Conservation (phyloP, 2,113 vertebrate species). For the Axis porcinus region DNA sequence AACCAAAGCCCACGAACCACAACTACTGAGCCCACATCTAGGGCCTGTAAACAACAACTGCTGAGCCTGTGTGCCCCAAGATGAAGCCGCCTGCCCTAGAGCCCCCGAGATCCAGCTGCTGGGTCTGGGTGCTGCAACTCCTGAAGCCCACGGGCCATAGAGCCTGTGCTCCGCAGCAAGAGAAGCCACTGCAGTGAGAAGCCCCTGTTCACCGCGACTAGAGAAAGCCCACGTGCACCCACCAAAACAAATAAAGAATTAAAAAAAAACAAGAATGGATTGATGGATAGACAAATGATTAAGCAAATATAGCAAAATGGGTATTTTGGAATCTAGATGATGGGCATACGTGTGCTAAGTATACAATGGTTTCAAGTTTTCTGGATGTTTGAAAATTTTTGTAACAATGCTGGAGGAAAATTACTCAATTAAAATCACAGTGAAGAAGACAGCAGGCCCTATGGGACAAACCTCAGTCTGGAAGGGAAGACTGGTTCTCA, state of each 20-base stretch:
- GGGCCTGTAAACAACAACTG: neutral
- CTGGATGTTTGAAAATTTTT: neutral
- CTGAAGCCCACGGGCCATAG: rapidly evolving
- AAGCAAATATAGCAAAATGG: neutral
- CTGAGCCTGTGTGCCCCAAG: neutral
- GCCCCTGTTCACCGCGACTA: neutral
- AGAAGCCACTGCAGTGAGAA: neutral
- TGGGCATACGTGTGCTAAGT: neutral
- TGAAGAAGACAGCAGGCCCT: neutral
- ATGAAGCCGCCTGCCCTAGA: neutral
- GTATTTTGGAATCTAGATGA: neutral
- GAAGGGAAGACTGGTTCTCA: neutral
- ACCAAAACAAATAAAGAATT: neutral
- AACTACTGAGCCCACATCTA: neutral
- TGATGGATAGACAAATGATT: neutral
- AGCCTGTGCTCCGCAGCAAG: neutral
- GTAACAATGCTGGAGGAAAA: neutral
- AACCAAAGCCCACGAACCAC: neutral
- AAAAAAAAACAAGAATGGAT: neutral
- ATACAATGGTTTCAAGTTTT: neutral
- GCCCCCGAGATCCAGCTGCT: neutral
- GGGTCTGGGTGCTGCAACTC: neutral
- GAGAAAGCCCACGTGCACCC: neutral
- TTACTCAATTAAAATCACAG: neutral
- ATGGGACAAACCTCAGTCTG: neutral